Evolutionary conservation across 2,797 vertebrate species (phyloP), one percentile per base, ranked within the genome.

Genomic region (Coccyzus lansbergi): DNA sequence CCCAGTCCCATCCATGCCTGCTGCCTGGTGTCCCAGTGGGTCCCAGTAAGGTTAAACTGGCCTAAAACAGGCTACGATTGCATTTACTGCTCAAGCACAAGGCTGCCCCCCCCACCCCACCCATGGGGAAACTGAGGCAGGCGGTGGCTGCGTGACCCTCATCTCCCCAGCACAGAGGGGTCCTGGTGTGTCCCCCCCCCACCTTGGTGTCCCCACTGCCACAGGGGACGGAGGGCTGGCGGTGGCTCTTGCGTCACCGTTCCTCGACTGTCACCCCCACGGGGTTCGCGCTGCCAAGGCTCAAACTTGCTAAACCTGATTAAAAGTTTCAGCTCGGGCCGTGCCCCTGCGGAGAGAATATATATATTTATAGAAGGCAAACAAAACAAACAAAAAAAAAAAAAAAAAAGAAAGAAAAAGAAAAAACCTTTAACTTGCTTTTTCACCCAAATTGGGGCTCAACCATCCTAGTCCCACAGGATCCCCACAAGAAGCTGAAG

Each of bases 291-390:
- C 87, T 84, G 82, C 76, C 55, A 10, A 60, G 70, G 38, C 55
- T 44, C 81, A 92, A 90, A 94, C 94, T 88, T 12, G 81, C 18
- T 76, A 84, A 86, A 92, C 88, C 88, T 90, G 93, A 88, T 85
- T 49, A 60, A 88, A 75, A 49, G 46, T 25, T 63, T n/a, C 77
- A 88, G 77, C 25, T 31, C 3, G 21, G 12, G 40, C 62, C 49
- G 2, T 74, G 68, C 67, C 75, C 22, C 15, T 2, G 24, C 15
- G 8, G 53, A 56, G 68, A 40, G 40, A 86, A 88, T 88, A 72
- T 11, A 36, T 10, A 85, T 10, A n/a, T n/a, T n/a, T n/a, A 12
- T 2, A 56, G 10, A n/a, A 24, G 21, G 48, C 34, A 25, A n/a
- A 29, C 13, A 51, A 53, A 12, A 10, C 9, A 38, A 38, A 52